These are phyloP conservation scores for Emmelina monodactyla DNA, from an alignment of 2,888 invertebrate genomes.

Conservation along the genomic window DNA sequence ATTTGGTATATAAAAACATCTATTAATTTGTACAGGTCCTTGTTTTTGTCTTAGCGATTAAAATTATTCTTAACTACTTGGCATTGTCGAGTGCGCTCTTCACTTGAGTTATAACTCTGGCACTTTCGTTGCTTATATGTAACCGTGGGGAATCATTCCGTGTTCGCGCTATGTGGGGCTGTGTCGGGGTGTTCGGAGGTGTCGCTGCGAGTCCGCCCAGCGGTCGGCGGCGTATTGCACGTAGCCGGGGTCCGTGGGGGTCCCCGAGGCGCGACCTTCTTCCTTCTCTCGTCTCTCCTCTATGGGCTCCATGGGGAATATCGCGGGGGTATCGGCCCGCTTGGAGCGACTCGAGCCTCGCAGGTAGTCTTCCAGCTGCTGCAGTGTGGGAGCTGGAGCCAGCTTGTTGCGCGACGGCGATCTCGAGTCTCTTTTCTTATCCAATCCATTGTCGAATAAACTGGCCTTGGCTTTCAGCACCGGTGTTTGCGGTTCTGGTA, in stretches of 20 bases:
- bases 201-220: constrained; percentile 68
- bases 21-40: constrained; percentile 1
- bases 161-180: constrained; percentile 42
- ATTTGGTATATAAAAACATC: constrained; percentile 1
- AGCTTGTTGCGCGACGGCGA: constrained; percentile 46
- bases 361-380: constrained; percentile 57
- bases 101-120: not conserved
- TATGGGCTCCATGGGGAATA: constrained; percentile 65
- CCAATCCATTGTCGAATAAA: constrained; percentile 38
- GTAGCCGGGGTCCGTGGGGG: constrained; percentile 76
- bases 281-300: constrained; percentile 44
- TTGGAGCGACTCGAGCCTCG: constrained; percentile 35
- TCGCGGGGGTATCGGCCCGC: constrained; percentile 44
- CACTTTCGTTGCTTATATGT: no score
- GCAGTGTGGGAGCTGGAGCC: constrained; percentile 48
- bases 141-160: no score
- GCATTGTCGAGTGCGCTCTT: no score
- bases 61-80: no score
- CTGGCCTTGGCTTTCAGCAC: constrained; percentile 55
- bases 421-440: constrained; percentile 30
- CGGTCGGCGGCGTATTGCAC: constrained; percentile 76
- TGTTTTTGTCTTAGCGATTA: no score
- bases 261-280: constrained; percentile 64
- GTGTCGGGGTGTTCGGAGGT: constrained; percentile 65
- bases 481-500: constrained; percentile 57